Evolutionary conservation across 2,797 vertebrate genomes (phyloP).

Genomic region (Hydrophis major): DNA sequence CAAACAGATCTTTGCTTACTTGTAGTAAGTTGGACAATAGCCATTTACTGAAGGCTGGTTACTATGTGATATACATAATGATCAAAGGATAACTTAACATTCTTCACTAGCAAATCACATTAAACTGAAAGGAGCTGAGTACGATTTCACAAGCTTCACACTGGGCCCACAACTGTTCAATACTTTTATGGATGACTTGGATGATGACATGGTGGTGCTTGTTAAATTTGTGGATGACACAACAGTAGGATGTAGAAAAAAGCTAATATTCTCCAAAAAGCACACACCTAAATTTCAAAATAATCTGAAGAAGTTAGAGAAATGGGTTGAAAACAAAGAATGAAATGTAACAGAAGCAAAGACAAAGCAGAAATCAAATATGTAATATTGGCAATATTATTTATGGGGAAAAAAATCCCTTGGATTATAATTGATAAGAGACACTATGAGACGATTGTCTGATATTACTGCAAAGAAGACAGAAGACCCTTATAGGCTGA

Average conservation of each 20-base stretch:
- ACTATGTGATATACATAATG: not conserved
- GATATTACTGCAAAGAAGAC: not conserved
- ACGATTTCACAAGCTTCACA: not conserved
- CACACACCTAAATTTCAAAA: not conserved
- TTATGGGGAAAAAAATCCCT: not conserved
- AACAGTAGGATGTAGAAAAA: not conserved
- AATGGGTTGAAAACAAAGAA: not conserved
- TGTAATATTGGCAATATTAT: not conserved
- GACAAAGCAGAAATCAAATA: not conserved
- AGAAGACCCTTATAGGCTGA: not conserved
- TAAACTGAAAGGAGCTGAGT: not conserved
- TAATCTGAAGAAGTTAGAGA: not conserved
- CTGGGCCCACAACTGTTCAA: not conserved
- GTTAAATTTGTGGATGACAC: not conserved
- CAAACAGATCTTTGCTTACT: not conserved
- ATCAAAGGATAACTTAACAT: not conserved
- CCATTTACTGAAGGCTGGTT: not conserved
- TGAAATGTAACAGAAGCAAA: not conserved
- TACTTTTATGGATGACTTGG: not conserved
- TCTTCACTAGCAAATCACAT: not conserved
- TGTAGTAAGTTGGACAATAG: not conserved
- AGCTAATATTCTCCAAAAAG: not conserved
- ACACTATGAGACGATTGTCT: not conserved
- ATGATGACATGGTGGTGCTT: not conserved
- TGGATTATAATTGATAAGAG: not conserved